Conservation (phyloP, 2,888 invertebrate genomes). For the Tenthredo livida region DNA sequence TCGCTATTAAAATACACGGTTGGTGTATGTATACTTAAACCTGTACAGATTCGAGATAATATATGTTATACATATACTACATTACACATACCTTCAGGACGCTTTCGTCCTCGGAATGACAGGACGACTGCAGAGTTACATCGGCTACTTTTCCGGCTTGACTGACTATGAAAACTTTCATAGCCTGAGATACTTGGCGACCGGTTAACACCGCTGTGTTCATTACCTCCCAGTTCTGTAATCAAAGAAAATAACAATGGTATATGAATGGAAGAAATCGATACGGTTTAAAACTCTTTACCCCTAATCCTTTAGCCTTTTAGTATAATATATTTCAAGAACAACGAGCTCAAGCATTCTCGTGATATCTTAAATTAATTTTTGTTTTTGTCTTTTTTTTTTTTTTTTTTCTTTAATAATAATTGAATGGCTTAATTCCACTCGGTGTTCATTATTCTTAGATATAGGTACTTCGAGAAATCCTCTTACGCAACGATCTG, state of each 20-base stretch:
- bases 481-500: neutral
- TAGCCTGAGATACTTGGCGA: constrained; percentile 94
- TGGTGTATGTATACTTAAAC: neutral
- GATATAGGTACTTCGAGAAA: neutral
- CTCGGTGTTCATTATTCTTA: neutral
- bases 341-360: neutral
- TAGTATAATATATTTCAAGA: too few species aligned
- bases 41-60: neutral
- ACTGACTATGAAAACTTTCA: constrained; percentile 97
- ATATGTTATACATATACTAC: neutral
- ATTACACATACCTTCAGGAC: constrained; percentile 90
- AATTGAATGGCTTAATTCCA: neutral
- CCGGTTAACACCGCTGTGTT: constrained; percentile 98
- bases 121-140: constrained; percentile 96
- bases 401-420: neutral
- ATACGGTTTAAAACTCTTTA: neutral
- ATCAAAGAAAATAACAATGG: constrained; percentile 60
- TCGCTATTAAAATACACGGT: constrained; percentile 18
- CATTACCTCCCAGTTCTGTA: constrained; percentile 95
- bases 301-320: neutral
- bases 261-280: constrained; percentile 53
- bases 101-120: constrained; percentile 96
- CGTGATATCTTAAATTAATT: neutral
- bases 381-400: neutral
- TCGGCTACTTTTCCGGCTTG: constrained; percentile 97